phyloP scores from a whole-genome alignment of 1,140 invertebrate genomes.

The Panagrolaimus sp. region DNA sequence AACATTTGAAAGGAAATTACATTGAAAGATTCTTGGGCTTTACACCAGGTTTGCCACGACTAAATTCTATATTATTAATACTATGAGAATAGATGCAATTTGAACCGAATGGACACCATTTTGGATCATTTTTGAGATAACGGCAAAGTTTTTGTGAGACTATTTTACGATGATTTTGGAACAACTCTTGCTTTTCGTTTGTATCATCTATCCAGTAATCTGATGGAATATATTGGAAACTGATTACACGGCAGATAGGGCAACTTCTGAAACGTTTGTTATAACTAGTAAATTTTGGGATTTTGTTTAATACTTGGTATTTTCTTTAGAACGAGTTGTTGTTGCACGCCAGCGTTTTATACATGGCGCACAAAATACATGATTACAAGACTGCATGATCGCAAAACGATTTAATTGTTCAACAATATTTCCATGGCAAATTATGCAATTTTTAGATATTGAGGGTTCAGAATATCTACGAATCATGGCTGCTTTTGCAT shows the following conservation, averaged over 20 bases:
- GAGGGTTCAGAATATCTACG: not conserved
- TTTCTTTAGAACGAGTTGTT: not conserved
- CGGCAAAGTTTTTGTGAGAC: conserved; percentile 19
- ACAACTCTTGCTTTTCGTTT: conserved; percentile 77
- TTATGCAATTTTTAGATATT: conserved; percentile 68
- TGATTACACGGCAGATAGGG: conserved; percentile 76
- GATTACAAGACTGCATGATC: conserved; percentile 80
- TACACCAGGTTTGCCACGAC: conserved; percentile 10
- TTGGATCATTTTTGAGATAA: not conserved
- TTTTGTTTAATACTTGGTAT: not conserved
- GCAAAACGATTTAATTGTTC: conserved; percentile 78
- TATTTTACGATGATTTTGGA: conserved; percentile 67
- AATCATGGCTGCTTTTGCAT: not conserved
- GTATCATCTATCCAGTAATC: conserved; percentile 78
- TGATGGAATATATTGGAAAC: conserved; percentile 81
- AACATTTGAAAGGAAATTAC: not conserved
- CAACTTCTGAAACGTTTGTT: conserved; percentile 65
- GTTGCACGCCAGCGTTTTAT: conserved; percentile 74
- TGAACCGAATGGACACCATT: not conserved
- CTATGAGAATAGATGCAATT: conserved; percentile 8
- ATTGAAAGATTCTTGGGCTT: not conserved
- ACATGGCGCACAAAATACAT: conserved; percentile 79
- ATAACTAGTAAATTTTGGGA: not conserved
- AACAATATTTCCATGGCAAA: conserved; percentile 77
- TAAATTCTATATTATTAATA: not conserved